Evolutionary conservation across 2,113 vertebrate genomes (phyloP), one percentile per base, ranked within the genome.

Genomic region (Notothenia coriiceps): DNA sequence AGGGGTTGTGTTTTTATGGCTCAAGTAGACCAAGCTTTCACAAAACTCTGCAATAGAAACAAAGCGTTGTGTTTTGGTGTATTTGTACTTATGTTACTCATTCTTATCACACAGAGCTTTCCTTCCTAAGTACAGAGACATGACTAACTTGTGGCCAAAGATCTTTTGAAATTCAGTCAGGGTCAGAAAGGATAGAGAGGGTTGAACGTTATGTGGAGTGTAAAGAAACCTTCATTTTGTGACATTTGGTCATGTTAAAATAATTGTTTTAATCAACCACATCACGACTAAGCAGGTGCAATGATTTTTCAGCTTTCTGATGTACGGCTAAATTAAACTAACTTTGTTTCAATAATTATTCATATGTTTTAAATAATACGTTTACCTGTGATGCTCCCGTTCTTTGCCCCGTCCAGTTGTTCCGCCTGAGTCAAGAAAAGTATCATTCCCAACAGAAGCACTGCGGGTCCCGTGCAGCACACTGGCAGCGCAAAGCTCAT

Each of bases 401-500:
- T 0, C 0, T 59, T 0, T 12, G 1, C 11, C 5, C 25, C 67
- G 0, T 60, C 4, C 5, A 94, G 8, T 40, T 55, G 1, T 1
- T 67, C 0, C 18, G 70, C 85, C 33, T 91, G 47, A 0, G 86
- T 87, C 1, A 95, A 0, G 77, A 95, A 95, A 49, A 95, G 83
- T 18, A 88, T n/a, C 1, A 95, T 6, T 44, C 92, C 94, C 54
- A 95, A 9, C 20, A 94, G 35, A 3, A 95, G 86, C n/a, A 94
- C 92, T 1, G 74, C 6, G 4, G 94, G 94, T 25, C 93, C 94
- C 0, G 94, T 94, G 65, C 80, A 75, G 12, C 85, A 89, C 1
- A 95, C 67, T 1, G 95, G 95, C 7, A 95, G 35, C 0, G 93
- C 94, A 68, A 96, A 96, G 85, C 95, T 89, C 85, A 94, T 90